These are phyloP conservation scores for Otolemur crassicaudatus DNA, from an alignment of 2,797 vertebrate genomes.

Conservation along the genomic window DNA sequence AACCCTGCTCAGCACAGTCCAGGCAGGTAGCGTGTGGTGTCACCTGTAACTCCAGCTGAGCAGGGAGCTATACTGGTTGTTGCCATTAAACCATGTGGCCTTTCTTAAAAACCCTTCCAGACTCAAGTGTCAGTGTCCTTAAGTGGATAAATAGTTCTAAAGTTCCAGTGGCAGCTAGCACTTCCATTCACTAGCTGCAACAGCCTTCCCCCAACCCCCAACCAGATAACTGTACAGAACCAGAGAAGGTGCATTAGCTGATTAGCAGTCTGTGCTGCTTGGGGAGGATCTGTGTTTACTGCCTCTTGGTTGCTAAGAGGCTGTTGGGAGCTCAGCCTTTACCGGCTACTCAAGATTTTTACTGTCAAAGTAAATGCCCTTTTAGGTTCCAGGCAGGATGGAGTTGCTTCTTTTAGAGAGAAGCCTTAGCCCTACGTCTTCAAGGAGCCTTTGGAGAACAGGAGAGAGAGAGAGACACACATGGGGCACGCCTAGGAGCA, in stretches of 20 bases:
- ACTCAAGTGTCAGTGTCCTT: background rate
- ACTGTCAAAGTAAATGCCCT: background rate
- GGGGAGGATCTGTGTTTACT: background rate
- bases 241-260: too few species aligned
- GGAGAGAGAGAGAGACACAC: background rate
- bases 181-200: background rate
- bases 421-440: background rate
- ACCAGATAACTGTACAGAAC: background rate
- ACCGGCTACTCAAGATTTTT: background rate
- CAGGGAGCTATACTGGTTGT: background rate
- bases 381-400: background rate
- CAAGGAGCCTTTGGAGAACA: background rate
- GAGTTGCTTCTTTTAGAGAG: background rate
- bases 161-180: too few species aligned
- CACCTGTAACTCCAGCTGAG: background rate
- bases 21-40: fast-evolving
- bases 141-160: background rate
- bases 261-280: background rate
- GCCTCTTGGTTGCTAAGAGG: background rate
- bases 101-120: background rate
- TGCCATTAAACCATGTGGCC: background rate
- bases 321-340: background rate
- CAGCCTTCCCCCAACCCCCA: background rate
- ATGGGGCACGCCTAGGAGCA: too few species aligned
- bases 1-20: too few species aligned